Conservation (phyloP, 2,888 invertebrate species). For the Caradrina kadenii region DNA sequence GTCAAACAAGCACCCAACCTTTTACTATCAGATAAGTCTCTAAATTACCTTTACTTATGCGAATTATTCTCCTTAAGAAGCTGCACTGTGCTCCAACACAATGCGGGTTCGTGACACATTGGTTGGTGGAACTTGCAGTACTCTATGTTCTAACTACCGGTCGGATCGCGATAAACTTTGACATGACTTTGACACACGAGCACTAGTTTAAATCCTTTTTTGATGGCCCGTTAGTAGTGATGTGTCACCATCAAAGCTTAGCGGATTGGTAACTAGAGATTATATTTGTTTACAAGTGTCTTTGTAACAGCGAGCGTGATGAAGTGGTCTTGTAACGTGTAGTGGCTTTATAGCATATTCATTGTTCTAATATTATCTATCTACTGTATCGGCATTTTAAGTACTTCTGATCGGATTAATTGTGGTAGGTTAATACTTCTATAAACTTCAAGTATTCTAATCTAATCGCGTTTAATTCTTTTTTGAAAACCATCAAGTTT, state of each 20-base stretch:
- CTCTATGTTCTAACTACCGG: conserved; percentile 32
- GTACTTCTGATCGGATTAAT: neutral
- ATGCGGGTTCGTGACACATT: conserved; percentile 20
- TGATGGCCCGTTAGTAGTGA: conserved; percentile 42
- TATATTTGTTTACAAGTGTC: conserved; percentile 35
- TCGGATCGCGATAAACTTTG: conserved; percentile 55
- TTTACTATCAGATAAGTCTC: no score
- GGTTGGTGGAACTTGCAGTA: conserved; percentile 27
- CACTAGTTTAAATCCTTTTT: conserved; percentile 57
- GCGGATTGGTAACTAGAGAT: conserved; percentile 46
- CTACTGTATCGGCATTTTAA: neutral
- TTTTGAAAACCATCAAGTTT: conserved; percentile 8
- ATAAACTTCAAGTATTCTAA: neutral
- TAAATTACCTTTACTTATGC: conserved; percentile 5
- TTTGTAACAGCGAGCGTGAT: conserved; percentile 11
- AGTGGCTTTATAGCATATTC: conserved; percentile 8
- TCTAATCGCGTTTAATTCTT: neutral
- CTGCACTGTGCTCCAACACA: no score
- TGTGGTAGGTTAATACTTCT: neutral
- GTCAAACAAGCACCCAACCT: no score
- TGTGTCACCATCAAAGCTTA: conserved; percentile 38
- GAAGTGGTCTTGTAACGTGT: conserved; percentile 19
- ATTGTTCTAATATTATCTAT: conserved; percentile 3
- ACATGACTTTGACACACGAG: conserved; percentile 52
- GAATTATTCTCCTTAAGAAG: conserved; percentile 7